Conservation (phyloP, 1,140 invertebrate species). For the Habropoda laboriosa region DNA sequence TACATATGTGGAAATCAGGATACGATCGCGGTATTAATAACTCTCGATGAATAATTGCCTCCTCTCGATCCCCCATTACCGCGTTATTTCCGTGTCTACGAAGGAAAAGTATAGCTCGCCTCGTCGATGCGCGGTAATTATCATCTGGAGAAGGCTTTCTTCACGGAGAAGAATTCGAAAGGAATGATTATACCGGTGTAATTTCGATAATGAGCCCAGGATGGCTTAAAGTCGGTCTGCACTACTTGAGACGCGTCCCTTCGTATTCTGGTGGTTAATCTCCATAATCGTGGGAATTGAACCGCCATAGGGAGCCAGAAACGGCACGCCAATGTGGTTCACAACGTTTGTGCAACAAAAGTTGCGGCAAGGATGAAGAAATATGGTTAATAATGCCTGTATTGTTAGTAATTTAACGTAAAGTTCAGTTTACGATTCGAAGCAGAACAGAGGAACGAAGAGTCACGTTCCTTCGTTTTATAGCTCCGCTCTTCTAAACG, state of each 20-base stretch:
- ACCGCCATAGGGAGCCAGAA: not conserved
- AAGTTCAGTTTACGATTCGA: not conserved
- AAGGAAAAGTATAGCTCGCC: not conserved
- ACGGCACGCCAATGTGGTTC: not conserved
- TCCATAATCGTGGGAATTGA: conserved; percentile 11
- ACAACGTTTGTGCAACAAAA: not conserved
- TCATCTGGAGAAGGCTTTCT: too few species aligned
- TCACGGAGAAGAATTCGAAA: not conserved
- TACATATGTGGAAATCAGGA: conserved; percentile 44
- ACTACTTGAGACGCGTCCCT: conserved; percentile 7
- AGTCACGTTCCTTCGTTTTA: too few species aligned
- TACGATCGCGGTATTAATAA: not conserved
- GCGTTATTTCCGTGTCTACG: not conserved
- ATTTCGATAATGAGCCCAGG: not conserved
- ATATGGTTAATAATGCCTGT: not conserved
- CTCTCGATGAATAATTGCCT: not conserved
- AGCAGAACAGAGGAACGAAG: too few species aligned
- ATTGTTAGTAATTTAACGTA: conserved; percentile 1
- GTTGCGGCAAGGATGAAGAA: not conserved
- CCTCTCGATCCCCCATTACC: too few species aligned
- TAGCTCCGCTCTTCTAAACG: not conserved
- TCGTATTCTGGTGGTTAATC: not conserved
- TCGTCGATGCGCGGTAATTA: not conserved
- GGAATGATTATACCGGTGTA: not conserved
- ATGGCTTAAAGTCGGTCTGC: not conserved